These are phyloP conservation scores for Venturia canescens DNA, from an alignment of 1,140 invertebrate genomes.

Conservation along the genomic window DNA sequence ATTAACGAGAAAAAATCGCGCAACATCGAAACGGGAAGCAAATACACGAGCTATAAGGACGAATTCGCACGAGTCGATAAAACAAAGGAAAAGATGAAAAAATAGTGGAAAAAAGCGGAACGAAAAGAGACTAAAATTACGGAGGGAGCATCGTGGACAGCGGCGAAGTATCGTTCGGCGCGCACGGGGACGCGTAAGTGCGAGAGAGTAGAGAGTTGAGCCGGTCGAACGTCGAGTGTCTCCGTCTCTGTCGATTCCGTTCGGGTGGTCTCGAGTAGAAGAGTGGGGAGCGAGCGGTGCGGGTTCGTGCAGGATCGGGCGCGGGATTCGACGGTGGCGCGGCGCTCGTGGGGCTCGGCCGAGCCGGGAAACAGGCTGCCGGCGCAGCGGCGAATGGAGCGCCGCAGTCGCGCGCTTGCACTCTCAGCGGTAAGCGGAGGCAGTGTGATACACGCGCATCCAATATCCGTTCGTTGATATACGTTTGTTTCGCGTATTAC, in stretches of 20 bases:
- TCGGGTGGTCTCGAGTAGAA: background rate
- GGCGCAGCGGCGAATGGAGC: slow-evolving; percentile 66
- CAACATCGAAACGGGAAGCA: no score
- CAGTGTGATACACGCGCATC: slow-evolving; percentile 43
- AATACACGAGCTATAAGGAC: no score
- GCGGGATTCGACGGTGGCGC: slow-evolving; percentile 51
- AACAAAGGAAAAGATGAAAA: no score
- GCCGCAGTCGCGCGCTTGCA: slow-evolving; percentile 75
- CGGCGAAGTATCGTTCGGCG: background rate
- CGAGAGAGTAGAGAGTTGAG: no score
- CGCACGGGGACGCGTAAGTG: background rate
- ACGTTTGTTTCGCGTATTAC: slow-evolving; percentile 32
- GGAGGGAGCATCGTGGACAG: no score
- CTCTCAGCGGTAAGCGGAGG: slow-evolving; percentile 70
- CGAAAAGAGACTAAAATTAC: no score
- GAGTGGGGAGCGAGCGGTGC: slow-evolving; percentile 41
- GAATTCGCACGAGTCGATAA: no score
- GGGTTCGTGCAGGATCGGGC: slow-evolving; percentile 42
- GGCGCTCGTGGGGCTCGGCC: slow-evolving; percentile 55
- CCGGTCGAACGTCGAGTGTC: background rate
- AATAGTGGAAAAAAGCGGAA: no score
- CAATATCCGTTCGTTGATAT: slow-evolving; percentile 29
- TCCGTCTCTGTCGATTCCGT: background rate
- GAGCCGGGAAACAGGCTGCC: slow-evolving; percentile 60
- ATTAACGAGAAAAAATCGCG: no score